A percentile compares a stretch with the other conserved stretches of the same genome.
phyloP scores from a whole-genome alignment of 2,797 vertebrate species.

The Sebastes vulpes region DNA sequence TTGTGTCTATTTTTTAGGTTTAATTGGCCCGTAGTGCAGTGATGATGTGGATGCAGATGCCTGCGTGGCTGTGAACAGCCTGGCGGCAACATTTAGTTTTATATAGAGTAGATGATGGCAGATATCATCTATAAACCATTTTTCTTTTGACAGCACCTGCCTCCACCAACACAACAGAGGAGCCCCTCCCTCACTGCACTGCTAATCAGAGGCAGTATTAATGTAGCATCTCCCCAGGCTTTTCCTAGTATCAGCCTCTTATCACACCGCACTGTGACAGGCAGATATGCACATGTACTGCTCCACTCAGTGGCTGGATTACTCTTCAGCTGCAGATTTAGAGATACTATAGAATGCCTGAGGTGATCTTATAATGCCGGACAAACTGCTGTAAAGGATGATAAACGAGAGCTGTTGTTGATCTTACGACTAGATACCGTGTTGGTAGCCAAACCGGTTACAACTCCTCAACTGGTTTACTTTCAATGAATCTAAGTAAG shows the following conservation, averaged over 20 bases:
- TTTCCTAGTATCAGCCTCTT: slow-evolving; percentile 37
- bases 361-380: neutral
- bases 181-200: neutral
- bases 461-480: neutral
- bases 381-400: neutral
- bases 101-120: neutral
- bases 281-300: slow-evolving; percentile 26
- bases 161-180: slow-evolving; percentile 13
- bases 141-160: slow-evolving; percentile 14
- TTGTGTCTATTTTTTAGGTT: neutral
- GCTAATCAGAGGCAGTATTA: slow-evolving; percentile 50
- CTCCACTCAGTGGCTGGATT: slow-evolving; percentile 21
- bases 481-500: slow-evolving; percentile 10
- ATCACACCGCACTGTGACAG: slow-evolving; percentile 46
- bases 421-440: neutral
- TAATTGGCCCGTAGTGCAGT: neutral
- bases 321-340: slow-evolving; percentile 33
- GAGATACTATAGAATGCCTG: slow-evolving; percentile 25
- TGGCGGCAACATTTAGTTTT: slow-evolving; percentile 8
- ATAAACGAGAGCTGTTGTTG: neutral
- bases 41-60: neutral
- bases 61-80: neutral
- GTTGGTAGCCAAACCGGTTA: neutral
- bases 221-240: slow-evolving; percentile 37
- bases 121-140: slow-evolving; percentile 1